Evolutionary conservation across 2,113 vertebrate genomes (phyloP).

Genomic region (Prochilodus magdalenae): DNA sequence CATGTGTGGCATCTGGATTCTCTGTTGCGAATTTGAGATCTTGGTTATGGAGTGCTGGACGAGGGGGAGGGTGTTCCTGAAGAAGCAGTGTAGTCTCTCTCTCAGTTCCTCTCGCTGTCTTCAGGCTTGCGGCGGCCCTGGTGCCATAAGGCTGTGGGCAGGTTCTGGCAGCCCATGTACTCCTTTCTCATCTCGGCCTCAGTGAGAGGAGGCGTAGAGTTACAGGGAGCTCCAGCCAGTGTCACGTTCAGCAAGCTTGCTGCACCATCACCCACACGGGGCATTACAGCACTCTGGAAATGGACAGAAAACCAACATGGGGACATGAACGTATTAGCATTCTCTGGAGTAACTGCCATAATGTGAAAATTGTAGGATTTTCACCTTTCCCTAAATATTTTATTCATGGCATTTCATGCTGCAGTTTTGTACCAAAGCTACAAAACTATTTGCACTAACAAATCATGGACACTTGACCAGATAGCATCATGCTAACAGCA

Average conservation of each 20-base stretch:
- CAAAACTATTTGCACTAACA: no score
- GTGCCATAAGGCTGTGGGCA: conserved; percentile 83
- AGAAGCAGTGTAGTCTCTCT: not conserved
- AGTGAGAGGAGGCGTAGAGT: conserved; percentile 78
- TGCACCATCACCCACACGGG: conserved; percentile 63
- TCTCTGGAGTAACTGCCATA: not conserved
- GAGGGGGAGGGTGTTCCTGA: not conserved
- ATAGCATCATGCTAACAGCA: no score
- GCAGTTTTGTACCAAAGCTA: no score
- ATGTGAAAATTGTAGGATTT: no score
- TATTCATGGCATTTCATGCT: no score
- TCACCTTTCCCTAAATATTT: no score
- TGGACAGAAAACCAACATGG: not conserved
- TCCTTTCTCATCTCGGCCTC: conserved; percentile 76
- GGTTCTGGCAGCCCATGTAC: conserved; percentile 84
- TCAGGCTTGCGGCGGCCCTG: conserved; percentile 65
- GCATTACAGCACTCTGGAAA: conserved; percentile 61
- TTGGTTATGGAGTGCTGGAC: not conserved
- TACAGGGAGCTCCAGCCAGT: conserved; percentile 79
- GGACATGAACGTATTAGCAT: not conserved
- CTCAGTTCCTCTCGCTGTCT: conserved; percentile 59
- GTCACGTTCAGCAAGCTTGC: conserved; percentile 77
- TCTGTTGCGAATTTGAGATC: conserved; percentile 17
- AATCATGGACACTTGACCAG: no score
- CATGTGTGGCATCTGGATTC: conserved; percentile 20